A percentile compares a stretch with the other conserved stretches of the same genome.
These are phyloP conservation scores for Lepisosteus oculatus DNA, from an alignment of 2,113 vertebrate genomes.

Conservation along the genomic window DNA sequence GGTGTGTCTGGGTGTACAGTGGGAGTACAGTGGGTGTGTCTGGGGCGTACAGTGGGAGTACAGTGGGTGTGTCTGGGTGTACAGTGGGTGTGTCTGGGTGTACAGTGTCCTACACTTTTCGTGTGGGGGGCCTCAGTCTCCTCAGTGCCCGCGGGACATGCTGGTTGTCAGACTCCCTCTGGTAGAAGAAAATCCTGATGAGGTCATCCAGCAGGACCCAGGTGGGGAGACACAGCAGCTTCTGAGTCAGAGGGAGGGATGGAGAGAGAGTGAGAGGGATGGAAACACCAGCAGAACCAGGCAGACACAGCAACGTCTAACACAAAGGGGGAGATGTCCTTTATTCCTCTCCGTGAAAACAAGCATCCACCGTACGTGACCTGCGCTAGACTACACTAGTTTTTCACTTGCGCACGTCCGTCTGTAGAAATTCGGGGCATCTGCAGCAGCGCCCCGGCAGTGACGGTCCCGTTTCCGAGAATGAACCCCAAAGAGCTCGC, in stretches of 20 bases:
- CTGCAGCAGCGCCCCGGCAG: too few species aligned
- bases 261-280: background rate
- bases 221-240: constrained; percentile 75
- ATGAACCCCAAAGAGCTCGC: too few species aligned
- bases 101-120: constrained; percentile 58
- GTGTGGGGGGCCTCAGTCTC: constrained; percentile 79
- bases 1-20: background rate
- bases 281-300: background rate
- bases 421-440: too few species aligned
- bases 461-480: too few species aligned
- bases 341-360: too few species aligned
- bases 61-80: background rate
- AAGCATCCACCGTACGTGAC: too few species aligned
- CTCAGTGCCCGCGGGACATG: constrained; percentile 79
- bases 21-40: too few species aligned
- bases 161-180: constrained; percentile 72
- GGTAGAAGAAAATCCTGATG: constrained; percentile 90
- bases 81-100: background rate
- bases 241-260: constrained; percentile 40
- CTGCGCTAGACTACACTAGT: too few species aligned
- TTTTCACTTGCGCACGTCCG: too few species aligned
- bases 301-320: background rate
- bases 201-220: constrained; percentile 83
- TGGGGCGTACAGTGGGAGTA: background rate
- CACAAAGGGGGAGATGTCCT: too few species aligned